Percentiles rank a stretch among this genome's conserved stretches.
Evolutionary conservation across 2,797 vertebrate genomes (phyloP).

Genomic region (Anabas testudineus): DNA sequence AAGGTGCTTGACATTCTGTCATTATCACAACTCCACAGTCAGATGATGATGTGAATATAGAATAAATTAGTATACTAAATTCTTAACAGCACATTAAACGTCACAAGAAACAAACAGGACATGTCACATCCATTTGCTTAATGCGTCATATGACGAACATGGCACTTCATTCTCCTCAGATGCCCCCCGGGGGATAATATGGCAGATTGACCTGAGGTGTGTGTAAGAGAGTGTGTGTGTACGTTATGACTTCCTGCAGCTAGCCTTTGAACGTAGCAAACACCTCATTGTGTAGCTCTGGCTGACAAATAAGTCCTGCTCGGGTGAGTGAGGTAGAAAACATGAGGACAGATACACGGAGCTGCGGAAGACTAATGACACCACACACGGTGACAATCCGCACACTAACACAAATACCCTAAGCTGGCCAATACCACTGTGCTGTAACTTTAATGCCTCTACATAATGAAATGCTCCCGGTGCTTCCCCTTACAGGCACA

Average conservation of each 20-base stretch:
- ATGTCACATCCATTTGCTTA: constrained; percentile 37
- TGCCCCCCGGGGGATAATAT: constrained; percentile 46
- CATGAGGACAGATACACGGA: constrained; percentile 35
- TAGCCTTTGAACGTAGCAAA: constrained; percentile 74
- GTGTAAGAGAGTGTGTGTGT: constrained; percentile 18
- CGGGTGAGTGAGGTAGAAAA: constrained; percentile 54
- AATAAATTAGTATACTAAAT: constrained; percentile 18
- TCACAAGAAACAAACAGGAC: constrained; percentile 36
- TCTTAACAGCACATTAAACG: constrained; percentile 40
- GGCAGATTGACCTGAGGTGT: constrained; percentile 41
- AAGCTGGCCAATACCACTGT: constrained; percentile 7
- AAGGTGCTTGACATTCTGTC: constrained; percentile 12
- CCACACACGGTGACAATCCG: constrained; percentile 54
- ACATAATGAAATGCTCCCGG: constrained; percentile 24
- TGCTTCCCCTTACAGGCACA: constrained; percentile 15
- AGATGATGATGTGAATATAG: background rate
- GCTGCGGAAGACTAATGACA: constrained; percentile 57
- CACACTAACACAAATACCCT: constrained; percentile 30
- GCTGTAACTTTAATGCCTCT: constrained; percentile 12
- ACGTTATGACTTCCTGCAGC: constrained; percentile 72
- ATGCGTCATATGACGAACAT: constrained; percentile 55
- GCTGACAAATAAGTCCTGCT: constrained; percentile 63
- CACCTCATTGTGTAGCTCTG: constrained; percentile 74
- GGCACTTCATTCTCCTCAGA: constrained; percentile 29
- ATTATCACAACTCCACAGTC: constrained; percentile 1